A percentile compares a stretch with the other conserved stretches of the same genome.
These are phyloP conservation scores for Hypercompe scribonia DNA, from an alignment of 2,888 invertebrate species.

Conservation along the genomic window DNA sequence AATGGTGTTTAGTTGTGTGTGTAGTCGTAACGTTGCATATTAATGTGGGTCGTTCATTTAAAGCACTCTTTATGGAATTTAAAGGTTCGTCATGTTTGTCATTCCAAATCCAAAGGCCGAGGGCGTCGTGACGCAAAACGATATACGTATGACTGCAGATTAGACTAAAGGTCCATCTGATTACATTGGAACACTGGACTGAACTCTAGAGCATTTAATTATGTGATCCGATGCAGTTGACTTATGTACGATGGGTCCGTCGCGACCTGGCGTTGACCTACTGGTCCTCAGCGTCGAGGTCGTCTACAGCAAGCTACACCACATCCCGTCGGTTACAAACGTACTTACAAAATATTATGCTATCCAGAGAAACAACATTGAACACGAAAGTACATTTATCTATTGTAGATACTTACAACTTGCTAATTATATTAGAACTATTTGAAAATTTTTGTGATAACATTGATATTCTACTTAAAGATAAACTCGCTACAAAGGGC, in stretches of 20 bases:
- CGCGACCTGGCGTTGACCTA: not conserved
- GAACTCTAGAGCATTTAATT: constrained; percentile 6
- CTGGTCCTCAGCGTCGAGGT: not conserved
- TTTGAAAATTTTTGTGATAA: constrained; percentile 24
- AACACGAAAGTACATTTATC: constrained; percentile 16
- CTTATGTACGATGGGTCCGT: not conserved
- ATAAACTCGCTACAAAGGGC: not conserved
- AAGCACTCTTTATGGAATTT: too few species aligned
- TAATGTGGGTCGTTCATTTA: too few species aligned
- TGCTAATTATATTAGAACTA: constrained; percentile 29
- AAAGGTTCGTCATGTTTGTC: too few species aligned
- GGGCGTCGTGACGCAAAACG: too few species aligned
- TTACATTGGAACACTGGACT: not conserved
- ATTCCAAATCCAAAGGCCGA: too few species aligned
- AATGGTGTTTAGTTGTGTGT: too few species aligned
- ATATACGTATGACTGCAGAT: too few species aligned
- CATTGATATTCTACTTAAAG: constrained; percentile 7
- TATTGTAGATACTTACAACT: constrained; percentile 15
- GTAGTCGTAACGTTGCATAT: too few species aligned
- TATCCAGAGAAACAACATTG: constrained; percentile 2
- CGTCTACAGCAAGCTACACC: not conserved
- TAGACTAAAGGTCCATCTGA: too few species aligned
- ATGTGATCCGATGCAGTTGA: constrained; percentile 3
- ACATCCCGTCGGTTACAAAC: not conserved
- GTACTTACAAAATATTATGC: not conserved